Base-by-base conservation (phyloP, 2,113 vertebrate species). In the Pterophyllum scalare region DNA sequence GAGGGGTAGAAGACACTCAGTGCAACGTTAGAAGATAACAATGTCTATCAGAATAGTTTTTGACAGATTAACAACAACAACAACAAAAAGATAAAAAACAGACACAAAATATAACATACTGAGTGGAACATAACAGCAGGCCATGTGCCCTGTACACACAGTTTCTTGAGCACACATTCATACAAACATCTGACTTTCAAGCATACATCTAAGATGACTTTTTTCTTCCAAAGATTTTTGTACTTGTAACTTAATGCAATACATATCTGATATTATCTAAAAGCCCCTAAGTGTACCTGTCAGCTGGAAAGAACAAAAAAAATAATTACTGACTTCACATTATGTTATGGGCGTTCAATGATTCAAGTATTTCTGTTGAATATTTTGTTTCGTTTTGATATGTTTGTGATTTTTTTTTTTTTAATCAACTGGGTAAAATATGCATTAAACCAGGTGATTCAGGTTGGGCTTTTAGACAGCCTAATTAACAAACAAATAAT, bases 321-420 rank as follows among this genome's bases (percentile, higher is more conserved):
- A 96, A 91, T 76, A 94, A 95, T 90, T 77, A 95, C 96, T 95
- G 96, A 96, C 96, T 98, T 98, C 98, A 98, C 98, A 98, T 98
- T 97, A 97, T 95, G 92, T 95, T 97, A 97, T 97, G 97, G 97
- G 97, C 96, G 91, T 96, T 97, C 96, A 88, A 92, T 97, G 96
- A 97, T 99, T 99, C 98, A 99, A 99, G 97, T 99, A 98, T 98
- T 97, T 97, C 95, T 93, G 96, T 97, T 97, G 95, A 95, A 97
- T 96, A 96, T 96, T 78, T 96, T 92, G 89, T 91, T 93, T 93
- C 86, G 79, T 94, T 95, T 96, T 96, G 95, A 95, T 96, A 96
- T 96, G 95, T 96, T 92, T 93, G 93, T 93, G 92, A 94, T 94
- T 94, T 88, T 64, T 31, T 81, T 26, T 87, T 88, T 88, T 52